Evolutionary conservation across 2,888 invertebrate genomes (phyloP), one percentile per base, ranked within the genome.

Genomic region (Sinohyriopsis cumingii): DNA sequence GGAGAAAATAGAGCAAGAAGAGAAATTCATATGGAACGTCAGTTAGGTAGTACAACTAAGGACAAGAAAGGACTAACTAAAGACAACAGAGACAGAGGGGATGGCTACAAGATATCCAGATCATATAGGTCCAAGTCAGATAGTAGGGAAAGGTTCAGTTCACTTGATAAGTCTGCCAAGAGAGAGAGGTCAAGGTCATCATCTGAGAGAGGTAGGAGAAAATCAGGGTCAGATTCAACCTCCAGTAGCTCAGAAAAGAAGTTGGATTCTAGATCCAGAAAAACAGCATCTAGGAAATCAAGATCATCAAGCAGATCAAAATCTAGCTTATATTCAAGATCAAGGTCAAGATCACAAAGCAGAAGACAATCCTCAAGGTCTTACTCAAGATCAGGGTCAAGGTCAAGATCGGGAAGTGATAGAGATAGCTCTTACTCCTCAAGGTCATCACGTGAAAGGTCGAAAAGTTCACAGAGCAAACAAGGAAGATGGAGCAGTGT

Each of bases 81-180:
- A 62, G 33, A 53, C 59, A 20, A 22, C n/a, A 53, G 45, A 54
- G 59, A 22, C 22, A 59, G 4, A 54, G 65, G 22, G 56, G 25
- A 45, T 45, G 45, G 45, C 45, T 45, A 55, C 55, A 69, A 71
- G n/a, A 69, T 56, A 56, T 68, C 65, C 55, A 71, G 67, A 59
- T 33, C 24, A 22, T 75, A 67, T 55, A 72, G 69, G 70, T 73
- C 71, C 73, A 73, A 73, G 71, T 77, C 77, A 71, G 24, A 54
- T 12, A 75, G 75, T 60, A 69, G 68, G 64, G 69, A 75, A 19
- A 77, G 75, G 63, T 73, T 73, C 67, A 71, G 64, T 57, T 71
- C 75, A 61, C 45, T 45, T 45, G 15, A 45, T 12, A 45, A 45
- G 24, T 20, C 19, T 12, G 55, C 25, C 19, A 65, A 33, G 45